Conservation (phyloP, 2,888 invertebrate genomes). For the Fragum sueziense region DNA sequence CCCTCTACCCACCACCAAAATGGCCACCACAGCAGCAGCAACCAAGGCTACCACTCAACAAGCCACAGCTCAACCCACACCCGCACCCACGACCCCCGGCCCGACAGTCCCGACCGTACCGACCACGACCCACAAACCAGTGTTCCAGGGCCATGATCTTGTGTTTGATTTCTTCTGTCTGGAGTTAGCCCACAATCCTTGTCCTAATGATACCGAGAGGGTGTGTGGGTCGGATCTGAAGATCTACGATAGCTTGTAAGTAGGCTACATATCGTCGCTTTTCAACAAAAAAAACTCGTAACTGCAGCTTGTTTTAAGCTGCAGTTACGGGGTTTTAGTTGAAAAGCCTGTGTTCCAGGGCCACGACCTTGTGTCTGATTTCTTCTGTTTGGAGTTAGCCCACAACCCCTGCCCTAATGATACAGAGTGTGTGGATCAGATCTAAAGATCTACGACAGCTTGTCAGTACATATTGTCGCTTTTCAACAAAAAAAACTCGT, state of each 20-base stretch:
- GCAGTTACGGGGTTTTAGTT: too few relatives aligned
- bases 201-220: slow-evolving; percentile 40
- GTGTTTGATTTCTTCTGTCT: slow-evolving; percentile 54
- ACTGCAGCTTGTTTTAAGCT: too few relatives aligned
- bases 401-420: slow-evolving; percentile 46
- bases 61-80: neutral
- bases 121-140: slow-evolving; percentile 37
- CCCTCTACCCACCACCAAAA: neutral
- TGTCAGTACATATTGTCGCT: too few relatives aligned
- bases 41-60: neutral
- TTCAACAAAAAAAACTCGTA: too few relatives aligned
- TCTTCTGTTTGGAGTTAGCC: slow-evolving; percentile 52
- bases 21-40: neutral
- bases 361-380: slow-evolving; percentile 47
- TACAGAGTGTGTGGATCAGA: slow-evolving; percentile 45
- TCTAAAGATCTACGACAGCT: slow-evolving; percentile 34
- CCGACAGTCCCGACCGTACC: slow-evolving; percentile 17
- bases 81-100: neutral
- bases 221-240: slow-evolving; percentile 41
- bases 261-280: neutral
- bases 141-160: slow-evolving; percentile 42
- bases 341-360: slow-evolving; percentile 38
- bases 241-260: slow-evolving; percentile 49
- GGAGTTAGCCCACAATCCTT: slow-evolving; percentile 48
- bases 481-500: too few relatives aligned